Evolutionary conservation across 1,140 invertebrate species (phyloP).

Genomic region (Anastrepha ludens): DNA sequence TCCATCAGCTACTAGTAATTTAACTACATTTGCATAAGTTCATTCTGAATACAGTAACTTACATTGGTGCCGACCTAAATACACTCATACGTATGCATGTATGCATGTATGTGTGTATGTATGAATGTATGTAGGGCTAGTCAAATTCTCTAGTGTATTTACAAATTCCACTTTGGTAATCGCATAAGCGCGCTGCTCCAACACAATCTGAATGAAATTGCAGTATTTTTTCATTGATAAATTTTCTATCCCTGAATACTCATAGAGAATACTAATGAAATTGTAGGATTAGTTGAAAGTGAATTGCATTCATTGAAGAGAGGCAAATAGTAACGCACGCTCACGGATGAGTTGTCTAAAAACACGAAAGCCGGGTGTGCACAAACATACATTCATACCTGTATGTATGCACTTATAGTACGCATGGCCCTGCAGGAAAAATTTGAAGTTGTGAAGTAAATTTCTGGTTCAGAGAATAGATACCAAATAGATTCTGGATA

Average conservation of each 20-base stretch:
- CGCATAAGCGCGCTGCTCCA: slow-evolving; percentile 9
- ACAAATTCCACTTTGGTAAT: slow-evolving; percentile 12
- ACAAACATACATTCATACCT: too few relatives aligned
- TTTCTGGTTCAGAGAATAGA: too few relatives aligned
- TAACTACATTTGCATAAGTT: slow-evolving; percentile 9
- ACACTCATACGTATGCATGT: background rate
- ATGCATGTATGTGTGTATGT: background rate
- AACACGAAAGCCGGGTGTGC: background rate
- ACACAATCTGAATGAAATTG: slow-evolving; percentile 15
- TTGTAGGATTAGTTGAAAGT: slow-evolving; percentile 46
- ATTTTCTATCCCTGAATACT: slow-evolving; percentile 10
- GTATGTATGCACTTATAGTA: too few relatives aligned
- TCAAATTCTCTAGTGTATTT: background rate
- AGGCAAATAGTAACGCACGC: background rate
- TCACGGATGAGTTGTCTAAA: slow-evolving; percentile 5
- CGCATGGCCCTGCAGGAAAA: too few relatives aligned
- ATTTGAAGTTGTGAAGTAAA: too few relatives aligned
- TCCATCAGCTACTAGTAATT: slow-evolving; percentile 5
- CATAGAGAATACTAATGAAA: slow-evolving; percentile 37
- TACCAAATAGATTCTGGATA: too few relatives aligned
- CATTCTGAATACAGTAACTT: background rate
- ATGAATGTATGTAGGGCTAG: background rate
- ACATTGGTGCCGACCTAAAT: background rate
- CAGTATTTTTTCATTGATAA: slow-evolving; percentile 15
- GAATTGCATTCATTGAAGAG: slow-evolving; percentile 39